Conservation (phyloP, 2,797 vertebrate species). For the Onychomys arenicola region DNA sequence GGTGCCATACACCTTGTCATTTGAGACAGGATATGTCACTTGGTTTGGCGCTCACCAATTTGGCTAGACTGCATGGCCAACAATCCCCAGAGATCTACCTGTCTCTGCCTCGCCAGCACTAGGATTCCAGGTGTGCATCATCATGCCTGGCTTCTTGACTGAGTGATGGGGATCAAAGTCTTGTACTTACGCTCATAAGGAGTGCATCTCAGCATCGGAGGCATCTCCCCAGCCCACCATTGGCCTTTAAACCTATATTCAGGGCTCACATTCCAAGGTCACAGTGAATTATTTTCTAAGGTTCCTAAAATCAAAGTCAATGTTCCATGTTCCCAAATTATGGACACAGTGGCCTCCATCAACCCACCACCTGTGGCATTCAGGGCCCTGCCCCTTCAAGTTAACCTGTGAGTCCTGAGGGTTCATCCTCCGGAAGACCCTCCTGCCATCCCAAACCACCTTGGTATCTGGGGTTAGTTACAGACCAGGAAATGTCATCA, state of each 20-base stretch:
- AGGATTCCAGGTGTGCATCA: not conserved
- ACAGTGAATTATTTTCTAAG: not conserved
- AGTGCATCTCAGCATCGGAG: not conserved
- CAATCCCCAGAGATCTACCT: not conserved
- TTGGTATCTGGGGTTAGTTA: not conserved
- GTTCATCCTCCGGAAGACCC: not conserved
- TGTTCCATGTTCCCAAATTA: not conserved
- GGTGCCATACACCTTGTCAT: not conserved
- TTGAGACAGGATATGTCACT: not conserved
- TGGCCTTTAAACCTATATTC: not conserved
- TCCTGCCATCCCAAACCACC: not conserved
- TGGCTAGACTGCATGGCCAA: not conserved
- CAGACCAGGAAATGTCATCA: slow-evolving; percentile 29
- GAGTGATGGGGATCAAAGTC: not conserved
- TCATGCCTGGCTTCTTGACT: not conserved
- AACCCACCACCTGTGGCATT: not conserved
- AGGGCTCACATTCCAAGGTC: not conserved
- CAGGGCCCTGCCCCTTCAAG: not conserved
- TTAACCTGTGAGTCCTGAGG: not conserved
- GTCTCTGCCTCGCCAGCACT: not conserved
- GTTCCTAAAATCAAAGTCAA: slow-evolving; percentile 25
- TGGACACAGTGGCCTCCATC: not conserved
- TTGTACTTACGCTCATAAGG: not conserved
- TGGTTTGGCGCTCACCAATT: not conserved
- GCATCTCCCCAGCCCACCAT: not conserved